Base-by-base conservation (phyloP, 2,888 invertebrate species). In the Biston betularia region DNA sequence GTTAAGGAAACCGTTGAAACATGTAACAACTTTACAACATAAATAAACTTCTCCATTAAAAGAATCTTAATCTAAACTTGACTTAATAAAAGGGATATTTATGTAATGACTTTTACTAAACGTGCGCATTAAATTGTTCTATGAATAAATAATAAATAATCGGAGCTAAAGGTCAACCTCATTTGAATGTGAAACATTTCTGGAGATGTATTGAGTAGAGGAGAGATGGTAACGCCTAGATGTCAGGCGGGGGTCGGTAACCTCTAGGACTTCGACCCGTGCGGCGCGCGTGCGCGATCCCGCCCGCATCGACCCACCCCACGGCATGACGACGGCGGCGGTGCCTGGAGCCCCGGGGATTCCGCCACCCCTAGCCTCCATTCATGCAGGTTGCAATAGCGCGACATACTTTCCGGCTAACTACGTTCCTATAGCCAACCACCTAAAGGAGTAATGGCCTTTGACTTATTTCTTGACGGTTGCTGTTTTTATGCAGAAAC, bases 211-310 rank as follows among this genome's bases (percentile, higher is more conserved):
- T 75, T 76, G 78, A 75, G 75, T 78, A 77, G 40, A 75, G 78
- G 80, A 79, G 79, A 78, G 81, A 83, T 77, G 71, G 79, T 80
- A 78, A 82, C 79, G 84, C 84, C 85, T 87, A 88, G 87, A 86
- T 82, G 73, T 11, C 77, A 77, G 38, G 8, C 38, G 85, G 49
- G 85, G 93, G 92, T 92, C 91, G 90, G 87, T 86, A 90, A 88
- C 89, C 91, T 88, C 80, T 87, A 90, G 91, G 89, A 86, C 90
- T 89, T 87, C 89, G 91, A 90, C 90, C 91, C 82, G 85, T 72
- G 40, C 6, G 77, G 76, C 78, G 90, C 91, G 92, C 90, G 78
- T 88, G 92, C 91, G 92, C 91, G 88, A 80, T 85, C 88, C 82
- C 86, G 82, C 84, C 83, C 85, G 84, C 87, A 87, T 86, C 88